Evolutionary conservation across 2,888 invertebrate species (phyloP).

Genomic region (Dynastes hyllus): DNA sequence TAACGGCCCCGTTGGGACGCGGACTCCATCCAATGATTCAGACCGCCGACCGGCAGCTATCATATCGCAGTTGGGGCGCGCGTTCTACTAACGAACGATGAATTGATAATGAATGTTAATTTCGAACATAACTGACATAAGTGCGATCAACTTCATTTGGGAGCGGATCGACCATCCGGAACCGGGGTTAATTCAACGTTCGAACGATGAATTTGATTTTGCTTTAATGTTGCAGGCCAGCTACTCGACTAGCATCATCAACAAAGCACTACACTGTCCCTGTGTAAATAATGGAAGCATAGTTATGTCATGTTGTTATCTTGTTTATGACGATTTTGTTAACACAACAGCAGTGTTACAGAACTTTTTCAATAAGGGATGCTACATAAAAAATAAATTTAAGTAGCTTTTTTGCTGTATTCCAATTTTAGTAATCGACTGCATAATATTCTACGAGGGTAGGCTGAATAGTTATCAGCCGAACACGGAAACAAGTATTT

Average conservation of each 20-base stretch:
- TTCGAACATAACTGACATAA: conserved; percentile 65
- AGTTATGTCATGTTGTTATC: no score
- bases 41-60: conserved; percentile 65
- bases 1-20: conserved; percentile 69
- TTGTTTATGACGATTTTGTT: no score
- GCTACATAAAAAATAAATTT: no score
- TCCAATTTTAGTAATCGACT: no score
- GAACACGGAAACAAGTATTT: no score
- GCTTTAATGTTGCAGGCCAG: conserved; percentile 21
- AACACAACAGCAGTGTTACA: no score
- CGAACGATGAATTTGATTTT: conserved; percentile 42
- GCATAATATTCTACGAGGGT: no score
- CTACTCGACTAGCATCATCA: neutral
- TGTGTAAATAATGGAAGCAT: no score
- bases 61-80: conserved; percentile 64
- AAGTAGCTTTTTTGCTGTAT: no score
- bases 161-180: conserved; percentile 18
- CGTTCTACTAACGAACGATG: conserved; percentile 61
- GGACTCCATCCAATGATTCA: conserved; percentile 71
- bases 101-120: conserved; percentile 69
- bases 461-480: no score
- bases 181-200: conserved; percentile 37
- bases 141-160: conserved; percentile 65
- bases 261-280: no score
- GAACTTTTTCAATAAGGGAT: no score